Conservation (phyloP, 2,113 vertebrate genomes). For the Salminus brasiliensis region DNA sequence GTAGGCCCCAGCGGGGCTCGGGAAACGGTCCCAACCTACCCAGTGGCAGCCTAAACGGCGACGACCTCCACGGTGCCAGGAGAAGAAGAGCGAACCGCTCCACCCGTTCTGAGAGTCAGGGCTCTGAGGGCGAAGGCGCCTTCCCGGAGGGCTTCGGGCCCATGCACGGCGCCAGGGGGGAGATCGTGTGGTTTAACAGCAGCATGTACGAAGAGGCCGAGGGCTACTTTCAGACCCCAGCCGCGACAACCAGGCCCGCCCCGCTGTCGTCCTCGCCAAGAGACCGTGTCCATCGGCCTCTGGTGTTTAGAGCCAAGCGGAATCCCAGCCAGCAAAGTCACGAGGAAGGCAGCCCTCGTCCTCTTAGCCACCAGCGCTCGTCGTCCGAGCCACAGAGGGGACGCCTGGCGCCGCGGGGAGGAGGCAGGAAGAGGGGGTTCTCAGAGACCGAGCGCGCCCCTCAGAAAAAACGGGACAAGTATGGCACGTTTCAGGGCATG, state of each 20-base stretch:
- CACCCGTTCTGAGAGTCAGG: constrained; percentile 66
- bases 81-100: constrained; percentile 46
- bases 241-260: constrained; percentile 6
- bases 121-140: constrained; percentile 62
- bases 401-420: constrained; percentile 44
- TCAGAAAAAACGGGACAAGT: constrained; percentile 68
- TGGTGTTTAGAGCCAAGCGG: constrained; percentile 61
- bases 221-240: constrained; percentile 50
- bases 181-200: constrained; percentile 60
- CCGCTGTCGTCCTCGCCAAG: constrained; percentile 54
- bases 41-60: constrained; percentile 61
- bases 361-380: constrained; percentile 64
- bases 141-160: constrained; percentile 55
- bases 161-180: constrained; percentile 56
- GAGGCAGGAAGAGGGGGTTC: constrained; percentile 64
- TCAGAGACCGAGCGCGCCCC: constrained; percentile 69
- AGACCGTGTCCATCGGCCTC: constrained; percentile 50
- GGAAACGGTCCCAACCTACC: constrained; percentile 49
- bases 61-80: constrained; percentile 60
- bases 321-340: constrained; percentile 17
- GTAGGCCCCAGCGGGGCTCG: constrained; percentile 18
- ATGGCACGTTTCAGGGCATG: constrained; percentile 62
- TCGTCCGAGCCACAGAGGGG: constrained; percentile 62
- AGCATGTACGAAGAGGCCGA: constrained; percentile 54
- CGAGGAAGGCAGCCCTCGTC: constrained; percentile 36